A percentile compares a stretch with the other conserved stretches of the same genome.
Evolutionary conservation across 2,888 invertebrate species (phyloP).

Genomic region (Volucella zonaria): DNA sequence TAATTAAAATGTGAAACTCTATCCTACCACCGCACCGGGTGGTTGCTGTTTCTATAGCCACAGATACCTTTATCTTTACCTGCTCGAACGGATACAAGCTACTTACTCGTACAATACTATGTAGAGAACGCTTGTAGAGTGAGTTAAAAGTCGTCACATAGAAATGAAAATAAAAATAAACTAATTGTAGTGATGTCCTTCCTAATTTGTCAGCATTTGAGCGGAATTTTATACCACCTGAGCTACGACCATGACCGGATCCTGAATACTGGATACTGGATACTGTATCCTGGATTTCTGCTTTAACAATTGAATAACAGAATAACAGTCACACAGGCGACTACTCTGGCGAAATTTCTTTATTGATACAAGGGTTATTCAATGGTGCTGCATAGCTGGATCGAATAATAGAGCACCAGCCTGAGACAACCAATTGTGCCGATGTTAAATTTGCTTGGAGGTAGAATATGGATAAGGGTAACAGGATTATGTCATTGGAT

Average conservation of each 20-base stretch:
- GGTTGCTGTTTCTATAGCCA: conserved; percentile 13
- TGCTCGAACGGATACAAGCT: conserved; percentile 19
- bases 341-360: conserved; percentile 9
- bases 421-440: conserved; percentile 35
- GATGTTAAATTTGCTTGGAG: conserved; percentile 2
- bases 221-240: conserved; percentile 58
- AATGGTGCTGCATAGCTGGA: conserved; percentile 26
- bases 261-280: neutral
- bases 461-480: neutral
- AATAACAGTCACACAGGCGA: conserved; percentile 7
- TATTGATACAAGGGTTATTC: conserved; percentile 27
- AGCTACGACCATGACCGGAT: conserved; percentile 16
- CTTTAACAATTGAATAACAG: conserved; percentile 47
- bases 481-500: too few relatives aligned
- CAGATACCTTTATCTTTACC: conserved; percentile 23
- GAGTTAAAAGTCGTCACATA: conserved; percentile 48
- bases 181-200: conserved; percentile 63
- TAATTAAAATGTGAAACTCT: conserved; percentile 70
- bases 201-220: conserved; percentile 60
- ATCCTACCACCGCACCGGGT: conserved; percentile 23
- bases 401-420: conserved; percentile 29
- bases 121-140: neutral
- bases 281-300: neutral
- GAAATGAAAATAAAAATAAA: conserved; percentile 47
- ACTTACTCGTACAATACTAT: neutral